Evolutionary conservation across 2,888 invertebrate species (phyloP), one percentile per base, ranked within the genome.

Genomic region (Acrocera orbiculus): DNA sequence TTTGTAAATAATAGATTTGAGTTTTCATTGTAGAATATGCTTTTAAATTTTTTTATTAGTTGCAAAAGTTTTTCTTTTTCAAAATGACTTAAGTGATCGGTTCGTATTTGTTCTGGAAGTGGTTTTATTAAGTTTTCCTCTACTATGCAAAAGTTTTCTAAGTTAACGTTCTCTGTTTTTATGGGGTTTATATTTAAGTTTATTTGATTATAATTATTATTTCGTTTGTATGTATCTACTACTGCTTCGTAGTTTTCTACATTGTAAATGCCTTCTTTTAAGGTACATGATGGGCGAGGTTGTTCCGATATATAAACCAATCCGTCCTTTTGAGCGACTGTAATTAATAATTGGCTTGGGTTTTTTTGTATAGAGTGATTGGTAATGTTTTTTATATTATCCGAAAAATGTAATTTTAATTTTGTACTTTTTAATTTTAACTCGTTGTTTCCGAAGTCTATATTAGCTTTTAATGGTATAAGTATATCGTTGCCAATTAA

Each of bases 71-170:
- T 15, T 9, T 5, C 2, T 15, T 29, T 33, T 24, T 25, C 28
- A 15, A 20, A 20, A 3, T 3, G 3, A 32, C 33, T 32, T 15
- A 36, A 27, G 23, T 36, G 36, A 14, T 36, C 25, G 4, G 10
- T 11, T 20, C 35, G 7, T 6, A 32, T 17, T 14, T 30, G 23
- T 9, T 23, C 16, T 23, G 13, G 8, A 3, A 20, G 9, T 4
- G 29, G 5, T 19, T 16, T 19, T 13, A n/a, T n/a, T 19, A n/a
- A n/a, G 4, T 3, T 3, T 11, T 30, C 29, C n/a, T 30, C 20
- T n/a, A 30, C 19, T 4, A 30, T 20, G n/a, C 13, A 6, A 19
- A 30, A 30, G 13, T 22, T 22, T 22, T 8, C 22, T 10, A 5
- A 8, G 10, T 22, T n/a, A 22, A 22, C 22, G 4, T 22, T 22